These are phyloP conservation scores for Anodontia alba DNA, from an alignment of 2,888 invertebrate genomes.

Conservation along the genomic window DNA sequence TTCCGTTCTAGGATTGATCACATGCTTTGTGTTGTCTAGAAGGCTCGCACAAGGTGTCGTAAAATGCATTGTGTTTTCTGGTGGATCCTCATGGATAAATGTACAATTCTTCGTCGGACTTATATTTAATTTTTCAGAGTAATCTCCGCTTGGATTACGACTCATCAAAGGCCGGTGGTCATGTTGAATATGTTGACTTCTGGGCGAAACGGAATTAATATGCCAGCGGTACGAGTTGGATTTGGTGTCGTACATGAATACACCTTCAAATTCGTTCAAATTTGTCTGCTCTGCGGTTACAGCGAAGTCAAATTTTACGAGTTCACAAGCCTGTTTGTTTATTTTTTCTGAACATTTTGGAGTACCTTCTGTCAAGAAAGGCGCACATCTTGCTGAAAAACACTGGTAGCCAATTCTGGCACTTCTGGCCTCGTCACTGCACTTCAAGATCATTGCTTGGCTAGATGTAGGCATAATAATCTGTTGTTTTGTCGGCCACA, in stretches of 20 bases:
- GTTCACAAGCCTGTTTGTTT: constrained; percentile 19
- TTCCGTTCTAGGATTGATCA: neutral
- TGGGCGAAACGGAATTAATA: constrained; percentile 35
- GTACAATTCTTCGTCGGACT: neutral
- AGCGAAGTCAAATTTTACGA: constrained; percentile 52
- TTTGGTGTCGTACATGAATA: constrained; percentile 46
- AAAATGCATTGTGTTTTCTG: constrained; percentile 41
- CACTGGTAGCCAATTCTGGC: neutral
- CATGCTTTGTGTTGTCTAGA: constrained; percentile 10
- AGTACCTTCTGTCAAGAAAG: neutral
- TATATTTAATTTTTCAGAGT: neutral
- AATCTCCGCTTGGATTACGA: neutral
- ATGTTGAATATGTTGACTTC: neutral
- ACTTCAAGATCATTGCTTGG: constrained; percentile 57
- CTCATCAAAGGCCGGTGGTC: neutral
- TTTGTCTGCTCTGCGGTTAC: constrained; percentile 20
- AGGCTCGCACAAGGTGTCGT: constrained; percentile 42
- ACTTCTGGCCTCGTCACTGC: constrained; percentile 20
- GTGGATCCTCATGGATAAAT: constrained; percentile 24
- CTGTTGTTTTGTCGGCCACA: neutral
- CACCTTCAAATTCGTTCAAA: constrained; percentile 47
- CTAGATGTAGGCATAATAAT: constrained; percentile 56
- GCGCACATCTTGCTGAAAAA: neutral
- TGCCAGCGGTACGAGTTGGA: constrained; percentile 50
- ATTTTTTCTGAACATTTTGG: neutral